Evolutionary conservation across 2,113 vertebrate species (phyloP).

Genomic region (Epinephelus fuscoguttatus): DNA sequence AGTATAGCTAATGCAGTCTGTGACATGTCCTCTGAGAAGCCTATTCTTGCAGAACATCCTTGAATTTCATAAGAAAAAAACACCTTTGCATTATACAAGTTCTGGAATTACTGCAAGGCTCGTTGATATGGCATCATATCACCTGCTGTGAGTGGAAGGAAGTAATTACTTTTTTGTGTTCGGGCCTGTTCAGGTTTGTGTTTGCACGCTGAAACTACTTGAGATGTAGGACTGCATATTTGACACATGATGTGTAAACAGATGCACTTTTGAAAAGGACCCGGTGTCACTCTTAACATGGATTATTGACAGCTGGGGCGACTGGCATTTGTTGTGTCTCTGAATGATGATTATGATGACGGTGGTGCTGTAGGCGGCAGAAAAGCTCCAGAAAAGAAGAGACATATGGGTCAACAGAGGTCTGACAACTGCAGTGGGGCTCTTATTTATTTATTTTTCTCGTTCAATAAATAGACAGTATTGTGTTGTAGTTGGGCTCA

Average conservation of each 20-base stretch:
- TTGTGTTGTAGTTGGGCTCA: background rate
- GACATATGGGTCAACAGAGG: background rate
- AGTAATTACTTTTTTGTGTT: background rate
- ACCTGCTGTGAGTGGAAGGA: background rate
- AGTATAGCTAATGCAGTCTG: background rate
- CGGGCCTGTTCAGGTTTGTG: background rate
- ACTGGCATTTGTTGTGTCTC: background rate
- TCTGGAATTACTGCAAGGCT: background rate
- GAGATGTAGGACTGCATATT: background rate
- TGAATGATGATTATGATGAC: background rate
- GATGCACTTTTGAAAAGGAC: background rate
- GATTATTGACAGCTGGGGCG: background rate
- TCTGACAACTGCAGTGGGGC: background rate
- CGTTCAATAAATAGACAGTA: background rate
- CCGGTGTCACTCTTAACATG: background rate
- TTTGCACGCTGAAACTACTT: slow-evolving; percentile 6
- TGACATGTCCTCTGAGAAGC: slow-evolving; percentile 3
- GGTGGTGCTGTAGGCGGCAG: background rate
- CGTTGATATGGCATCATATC: background rate
- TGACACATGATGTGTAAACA: slow-evolving; percentile 1
- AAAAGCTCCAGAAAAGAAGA: background rate
- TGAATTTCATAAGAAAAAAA: background rate
- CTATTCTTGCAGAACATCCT: slow-evolving; percentile 16
- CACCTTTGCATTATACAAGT: background rate
- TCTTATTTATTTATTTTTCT: background rate